Conservation (phyloP, 2,888 invertebrate species). For the Dichetophora obliterata region DNA sequence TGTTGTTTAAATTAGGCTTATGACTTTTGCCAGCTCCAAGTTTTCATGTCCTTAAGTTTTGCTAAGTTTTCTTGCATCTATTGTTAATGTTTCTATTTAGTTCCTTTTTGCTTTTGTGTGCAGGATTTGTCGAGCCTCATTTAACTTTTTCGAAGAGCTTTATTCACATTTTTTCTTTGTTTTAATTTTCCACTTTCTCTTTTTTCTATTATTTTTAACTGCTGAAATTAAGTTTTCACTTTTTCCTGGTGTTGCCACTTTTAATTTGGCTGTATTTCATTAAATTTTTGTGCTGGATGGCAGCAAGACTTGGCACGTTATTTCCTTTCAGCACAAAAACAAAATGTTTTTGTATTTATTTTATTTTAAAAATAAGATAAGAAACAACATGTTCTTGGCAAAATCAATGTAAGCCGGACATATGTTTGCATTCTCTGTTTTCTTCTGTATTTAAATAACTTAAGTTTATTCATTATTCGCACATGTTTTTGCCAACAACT, state of each 20-base stretch:
- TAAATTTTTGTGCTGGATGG: not conserved
- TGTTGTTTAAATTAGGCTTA: constrained; percentile 6
- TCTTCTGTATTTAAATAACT: not conserved
- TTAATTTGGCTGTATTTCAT: not conserved
- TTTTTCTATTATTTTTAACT: not conserved
- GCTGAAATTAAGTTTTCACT: constrained; percentile 3
- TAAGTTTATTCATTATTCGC: not conserved
- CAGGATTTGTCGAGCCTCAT: constrained; percentile 16
- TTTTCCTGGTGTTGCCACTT: not conserved
- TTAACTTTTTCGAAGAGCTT: not conserved
- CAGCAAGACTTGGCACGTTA: not conserved
- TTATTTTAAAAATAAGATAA: too few species aligned
- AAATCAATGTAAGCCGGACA: too few species aligned
- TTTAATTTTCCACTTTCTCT: not conserved
- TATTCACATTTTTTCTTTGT: not conserved
- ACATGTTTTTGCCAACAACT: not conserved
- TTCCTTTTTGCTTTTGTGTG: not conserved
- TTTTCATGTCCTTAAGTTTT: not conserved
- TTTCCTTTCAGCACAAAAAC: not conserved
- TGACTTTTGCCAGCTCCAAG: not conserved
- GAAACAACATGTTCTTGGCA: too few species aligned
- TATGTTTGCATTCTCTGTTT: not conserved
- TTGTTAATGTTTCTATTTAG: not conserved
- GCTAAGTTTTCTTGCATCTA: too few species aligned
- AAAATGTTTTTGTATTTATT: not conserved